These are phyloP conservation scores for Pogonocherus hispidulus DNA, from an alignment of 2,888 invertebrate species.

Conservation along the genomic window DNA sequence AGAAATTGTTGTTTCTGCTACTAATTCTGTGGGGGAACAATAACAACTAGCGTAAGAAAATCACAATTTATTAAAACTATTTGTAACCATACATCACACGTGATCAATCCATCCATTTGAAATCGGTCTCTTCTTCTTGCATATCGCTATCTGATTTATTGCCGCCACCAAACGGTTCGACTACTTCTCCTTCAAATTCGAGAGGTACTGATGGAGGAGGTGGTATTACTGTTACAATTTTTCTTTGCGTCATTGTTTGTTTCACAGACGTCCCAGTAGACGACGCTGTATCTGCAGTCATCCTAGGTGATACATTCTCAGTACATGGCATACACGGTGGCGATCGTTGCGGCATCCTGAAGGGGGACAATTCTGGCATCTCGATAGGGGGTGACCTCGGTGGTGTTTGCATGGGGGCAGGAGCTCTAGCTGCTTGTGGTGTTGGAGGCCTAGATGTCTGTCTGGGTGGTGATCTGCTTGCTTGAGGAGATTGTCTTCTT, in stretches of 20 bases:
- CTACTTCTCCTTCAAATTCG: not conserved
- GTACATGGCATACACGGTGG: not conserved
- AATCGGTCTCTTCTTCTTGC: not conserved
- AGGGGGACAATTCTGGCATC: not conserved
- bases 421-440: not conserved
- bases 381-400: not conserved
- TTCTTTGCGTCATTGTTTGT: not conserved
- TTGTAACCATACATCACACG: conserved; percentile 10
- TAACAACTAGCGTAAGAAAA: not conserved
- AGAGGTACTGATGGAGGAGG: not conserved
- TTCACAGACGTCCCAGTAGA: not conserved
- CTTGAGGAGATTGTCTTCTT: not conserved
- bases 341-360: not conserved
- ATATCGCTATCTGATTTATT: not conserved
- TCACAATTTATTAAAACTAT: conserved; percentile 5
- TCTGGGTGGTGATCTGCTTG: too few species aligned
- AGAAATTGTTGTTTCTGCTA: not conserved
- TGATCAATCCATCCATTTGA: conserved; percentile 6
- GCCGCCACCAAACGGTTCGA: not conserved
- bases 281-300: not conserved
- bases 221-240: not conserved
- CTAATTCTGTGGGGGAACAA: not conserved
- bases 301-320: not conserved
- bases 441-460: not conserved
- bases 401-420: not conserved